These are phyloP conservation scores for Cyphomyrus discorhynchus DNA, from an alignment of 2,113 vertebrate genomes.

Conservation along the genomic window DNA sequence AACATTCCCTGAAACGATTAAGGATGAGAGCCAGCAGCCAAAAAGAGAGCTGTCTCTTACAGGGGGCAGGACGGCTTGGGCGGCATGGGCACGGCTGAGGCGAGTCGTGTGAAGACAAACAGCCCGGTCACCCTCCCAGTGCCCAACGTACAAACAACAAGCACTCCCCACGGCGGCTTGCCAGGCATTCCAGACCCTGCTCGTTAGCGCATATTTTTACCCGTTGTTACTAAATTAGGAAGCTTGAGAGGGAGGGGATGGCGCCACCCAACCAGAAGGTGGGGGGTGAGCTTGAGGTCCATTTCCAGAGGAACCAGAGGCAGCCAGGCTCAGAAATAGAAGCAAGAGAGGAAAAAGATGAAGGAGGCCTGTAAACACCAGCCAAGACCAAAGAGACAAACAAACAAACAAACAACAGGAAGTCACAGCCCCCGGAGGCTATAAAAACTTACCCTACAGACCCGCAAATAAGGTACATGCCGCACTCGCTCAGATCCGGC, in stretches of 20 bases:
- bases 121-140: background rate
- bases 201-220: conserved; percentile 72
- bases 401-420: conserved; percentile 29
- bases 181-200: conserved; percentile 58
- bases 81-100: background rate
- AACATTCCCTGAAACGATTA: background rate
- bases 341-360: conserved; percentile 1
- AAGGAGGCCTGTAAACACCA: background rate
- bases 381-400: conserved; percentile 18
- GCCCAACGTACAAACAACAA: background rate
- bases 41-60: background rate
- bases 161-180: conserved; percentile 37
- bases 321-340: conserved; percentile 34
- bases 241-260: conserved; percentile 45
- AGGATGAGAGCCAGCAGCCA: background rate
- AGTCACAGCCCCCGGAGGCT: background rate
- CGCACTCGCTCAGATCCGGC: background rate
- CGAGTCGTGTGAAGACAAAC: background rate
- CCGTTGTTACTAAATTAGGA: conserved; percentile 92
- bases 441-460: conserved; percentile 8
- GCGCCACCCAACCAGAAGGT: conserved; percentile 45
- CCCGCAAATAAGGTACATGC: background rate
- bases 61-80: background rate
- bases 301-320: conserved; percentile 26
- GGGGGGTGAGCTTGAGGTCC: conserved; percentile 34